Evolutionary conservation across 2,888 invertebrate species (phyloP).

Genomic region (Dryadula phaetusa): DNA sequence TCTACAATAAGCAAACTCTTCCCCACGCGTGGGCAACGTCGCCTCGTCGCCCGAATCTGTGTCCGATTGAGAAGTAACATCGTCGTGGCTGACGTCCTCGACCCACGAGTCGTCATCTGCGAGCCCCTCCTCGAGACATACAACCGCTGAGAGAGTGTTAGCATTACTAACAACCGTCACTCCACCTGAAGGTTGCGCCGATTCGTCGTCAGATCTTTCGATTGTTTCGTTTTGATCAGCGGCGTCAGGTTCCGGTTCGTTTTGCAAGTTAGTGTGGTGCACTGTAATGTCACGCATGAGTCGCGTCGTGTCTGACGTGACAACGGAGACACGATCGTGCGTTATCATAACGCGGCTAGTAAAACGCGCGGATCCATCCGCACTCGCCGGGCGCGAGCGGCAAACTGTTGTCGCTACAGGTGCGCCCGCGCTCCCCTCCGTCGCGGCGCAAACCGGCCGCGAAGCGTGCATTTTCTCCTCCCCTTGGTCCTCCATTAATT

Average conservation of each 20-base stretch:
- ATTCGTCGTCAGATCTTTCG: constrained; percentile 78
- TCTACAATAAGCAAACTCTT: constrained; percentile 92
- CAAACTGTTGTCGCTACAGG: constrained; percentile 79
- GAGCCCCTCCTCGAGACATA: constrained; percentile 92
- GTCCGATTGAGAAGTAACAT: constrained; percentile 87
- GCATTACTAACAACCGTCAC: constrained; percentile 89
- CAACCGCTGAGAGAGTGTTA: constrained; percentile 88
- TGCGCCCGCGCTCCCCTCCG: constrained; percentile 80
- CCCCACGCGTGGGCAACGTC: constrained; percentile 89
- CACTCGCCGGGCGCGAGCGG: constrained; percentile 82
- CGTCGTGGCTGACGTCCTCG: constrained; percentile 93
- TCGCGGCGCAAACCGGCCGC: constrained; percentile 74
- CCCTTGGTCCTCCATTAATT: constrained; percentile 77
- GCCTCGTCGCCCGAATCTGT: constrained; percentile 89
- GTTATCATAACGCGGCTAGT: constrained; percentile 96
- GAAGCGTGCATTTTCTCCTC: constrained; percentile 77
- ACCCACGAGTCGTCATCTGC: constrained; percentile 97
- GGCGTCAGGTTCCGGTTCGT: constrained; percentile 66
- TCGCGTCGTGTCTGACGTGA: constrained; percentile 90
- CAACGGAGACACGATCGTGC: constrained; percentile 90
- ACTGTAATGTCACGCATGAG: constrained; percentile 87
- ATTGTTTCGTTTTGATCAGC: constrained; percentile 67
- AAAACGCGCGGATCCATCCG: constrained; percentile 88
- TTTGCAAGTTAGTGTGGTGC: constrained; percentile 87
- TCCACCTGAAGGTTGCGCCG: constrained; percentile 81